phyloP scores from a whole-genome alignment of 1,140 invertebrate genomes.

The Copidosoma floridanum region DNA sequence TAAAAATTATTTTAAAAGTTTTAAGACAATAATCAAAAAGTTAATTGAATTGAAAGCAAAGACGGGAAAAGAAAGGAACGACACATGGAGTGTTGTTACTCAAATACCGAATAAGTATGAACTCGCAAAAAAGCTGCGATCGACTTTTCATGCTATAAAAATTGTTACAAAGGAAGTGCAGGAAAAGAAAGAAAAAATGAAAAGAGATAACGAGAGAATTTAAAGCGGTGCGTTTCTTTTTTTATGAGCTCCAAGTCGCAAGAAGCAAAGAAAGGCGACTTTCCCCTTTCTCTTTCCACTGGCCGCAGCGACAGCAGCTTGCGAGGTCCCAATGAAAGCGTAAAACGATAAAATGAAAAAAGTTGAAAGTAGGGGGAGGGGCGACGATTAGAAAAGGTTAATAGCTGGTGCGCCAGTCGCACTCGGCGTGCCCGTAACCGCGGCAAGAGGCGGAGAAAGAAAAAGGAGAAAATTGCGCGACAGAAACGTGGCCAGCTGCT shows the following conservation, averaged over 20 bases:
- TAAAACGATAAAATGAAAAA: constrained; percentile 22
- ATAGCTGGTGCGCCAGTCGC: constrained; percentile 16
- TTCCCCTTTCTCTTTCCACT: no score
- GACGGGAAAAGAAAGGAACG: neutral
- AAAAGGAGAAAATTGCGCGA: constrained; percentile 7
- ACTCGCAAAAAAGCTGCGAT: neutral
- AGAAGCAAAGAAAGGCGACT: neutral
- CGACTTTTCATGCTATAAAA: no score
- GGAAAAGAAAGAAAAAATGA: neutral
- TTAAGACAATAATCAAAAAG: no score
- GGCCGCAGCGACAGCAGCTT: no score
- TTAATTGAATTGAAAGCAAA: no score
- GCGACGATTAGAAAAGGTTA: constrained; percentile 26
- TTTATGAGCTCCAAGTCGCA: neutral
- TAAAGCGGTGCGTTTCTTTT: neutral
- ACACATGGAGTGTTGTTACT: neutral
- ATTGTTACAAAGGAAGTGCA: no score
- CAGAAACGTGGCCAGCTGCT: neutral
- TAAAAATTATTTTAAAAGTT: no score
- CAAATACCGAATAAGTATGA: neutral
- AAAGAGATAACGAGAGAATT: neutral
- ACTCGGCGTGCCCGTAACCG: neutral
- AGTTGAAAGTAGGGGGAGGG: no score
- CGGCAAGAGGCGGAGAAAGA: neutral
- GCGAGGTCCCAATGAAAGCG: constrained; percentile 6